Percentiles rank a stretch among this genome's conserved stretches.
phyloP scores from a whole-genome alignment of 2,888 invertebrate genomes.

The Ganaspis brasiliensis region DNA sequence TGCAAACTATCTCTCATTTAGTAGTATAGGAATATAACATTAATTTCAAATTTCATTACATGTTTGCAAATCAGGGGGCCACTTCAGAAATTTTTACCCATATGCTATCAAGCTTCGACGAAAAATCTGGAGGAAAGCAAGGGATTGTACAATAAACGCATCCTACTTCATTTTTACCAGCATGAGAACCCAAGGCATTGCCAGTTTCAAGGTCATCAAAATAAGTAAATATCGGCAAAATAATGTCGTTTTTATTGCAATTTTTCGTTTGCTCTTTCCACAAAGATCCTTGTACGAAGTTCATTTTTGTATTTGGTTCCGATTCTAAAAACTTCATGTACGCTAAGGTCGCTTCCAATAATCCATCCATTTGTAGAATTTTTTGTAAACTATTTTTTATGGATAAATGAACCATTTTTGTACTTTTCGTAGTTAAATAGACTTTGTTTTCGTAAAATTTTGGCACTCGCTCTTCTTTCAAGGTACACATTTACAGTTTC shows the following conservation, averaged over 20 bases:
- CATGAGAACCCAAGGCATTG: slow-evolving; percentile 23
- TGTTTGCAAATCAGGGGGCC: too few relatives aligned
- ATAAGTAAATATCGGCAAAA: slow-evolving; percentile 14
- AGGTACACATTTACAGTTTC: slow-evolving; percentile 8
- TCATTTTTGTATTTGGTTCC: background rate
- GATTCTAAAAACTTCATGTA: background rate
- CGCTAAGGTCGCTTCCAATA: background rate
- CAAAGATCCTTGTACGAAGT: slow-evolving; percentile 24
- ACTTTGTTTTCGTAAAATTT: background rate
- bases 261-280: background rate
- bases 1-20: too few relatives aligned
- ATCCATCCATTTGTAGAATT: slow-evolving; percentile 6
- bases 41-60: too few relatives aligned
- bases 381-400: slow-evolving; percentile 2
- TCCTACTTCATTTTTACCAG: slow-evolving; percentile 14
- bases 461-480: background rate
- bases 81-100: too few relatives aligned
- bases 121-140: slow-evolving; percentile 17
- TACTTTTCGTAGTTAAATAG: background rate
- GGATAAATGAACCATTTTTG: background rate
- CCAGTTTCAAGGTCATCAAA: slow-evolving; percentile 35
- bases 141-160: background rate
- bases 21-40: too few relatives aligned
- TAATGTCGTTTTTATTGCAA: background rate
- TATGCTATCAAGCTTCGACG: slow-evolving; percentile 10